Base-by-base conservation (phyloP, 2,113 vertebrate genomes). In the Geococcyx californianus region DNA sequence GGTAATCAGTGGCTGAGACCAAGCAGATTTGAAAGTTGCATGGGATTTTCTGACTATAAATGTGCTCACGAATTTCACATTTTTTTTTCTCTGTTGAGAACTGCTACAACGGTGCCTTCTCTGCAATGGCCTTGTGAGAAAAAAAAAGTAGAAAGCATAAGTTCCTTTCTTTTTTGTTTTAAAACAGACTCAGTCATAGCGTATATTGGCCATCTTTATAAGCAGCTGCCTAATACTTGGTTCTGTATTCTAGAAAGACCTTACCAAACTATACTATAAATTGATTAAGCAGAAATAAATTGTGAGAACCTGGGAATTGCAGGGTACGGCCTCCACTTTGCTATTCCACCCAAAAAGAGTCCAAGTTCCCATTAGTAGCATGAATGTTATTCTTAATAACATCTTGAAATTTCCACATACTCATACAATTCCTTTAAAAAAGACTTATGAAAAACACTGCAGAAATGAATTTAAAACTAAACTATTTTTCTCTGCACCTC, bases 391-490 rank as follows among this genome's bases (percentile, higher is more conserved):
- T 93, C 56, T 68, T 49, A 66, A 72, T 49, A 85, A 79, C 31
- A 60, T 26, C 49, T 90, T 79, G 74, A 82, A 69, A 64, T 91
- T 83, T 62, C 78, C 78, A 64, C 59, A 51, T 51, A 58, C 31
- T 93, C 47, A 33, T 79, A 62, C 88, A 63, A 75, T 87, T 78
- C 52, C 38, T 78, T 86, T 42, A 7, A 72, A 89, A 82, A 93
- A 68, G 44, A 38, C 58, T 86, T 56, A 55, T 86, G 62, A 92
- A 77, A 79, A 83, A 66, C 56, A 52, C 67, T 51, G 70, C 1
- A 26, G 85, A 94, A 85, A 79, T 80, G 63, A 52, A 76, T 87
- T 94, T 94, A 69, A 86, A 91, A 91, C 55, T 49, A 82, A 88
- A 73, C 60, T 49, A 40, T 87, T 89, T 94, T 86, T 56, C 76